phyloP scores from a whole-genome alignment of 35 echinoderm and acorn worm genomes.

The Holothuria glaberrima region DNA sequence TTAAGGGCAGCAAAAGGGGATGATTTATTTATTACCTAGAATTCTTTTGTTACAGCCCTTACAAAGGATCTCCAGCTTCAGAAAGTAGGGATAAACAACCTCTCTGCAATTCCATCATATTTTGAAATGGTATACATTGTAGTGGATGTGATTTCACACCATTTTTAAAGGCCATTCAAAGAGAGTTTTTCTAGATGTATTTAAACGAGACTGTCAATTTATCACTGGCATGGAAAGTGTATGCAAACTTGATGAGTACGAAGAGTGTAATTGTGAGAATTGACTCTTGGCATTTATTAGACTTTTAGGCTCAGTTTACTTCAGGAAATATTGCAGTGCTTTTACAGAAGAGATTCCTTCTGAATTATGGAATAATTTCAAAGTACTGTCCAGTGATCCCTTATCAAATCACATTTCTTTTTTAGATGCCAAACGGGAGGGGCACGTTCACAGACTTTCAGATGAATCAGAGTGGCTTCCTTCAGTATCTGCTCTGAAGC shows the following conservation, averaged over 20 bases:
- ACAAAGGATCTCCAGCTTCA: background rate
- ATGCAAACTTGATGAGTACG: conserved; percentile 12
- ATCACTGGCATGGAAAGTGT: conserved; percentile 13
- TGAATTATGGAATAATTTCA: conserved; percentile 35
- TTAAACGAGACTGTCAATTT: conserved; percentile 48
- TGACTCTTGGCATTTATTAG: conserved; percentile 57
- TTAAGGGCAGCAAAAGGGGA: conserved; percentile 43
- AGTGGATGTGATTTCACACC: conserved; percentile 62
- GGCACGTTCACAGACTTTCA: conserved; percentile 28
- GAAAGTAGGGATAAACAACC: background rate
- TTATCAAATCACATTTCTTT: conserved; percentile 46
- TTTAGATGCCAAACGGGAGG: conserved; percentile 46
- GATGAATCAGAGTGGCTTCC: conserved; percentile 52
- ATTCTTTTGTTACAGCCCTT: background rate
- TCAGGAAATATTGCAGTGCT: conserved; percentile 53
- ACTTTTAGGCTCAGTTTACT: conserved; percentile 55
- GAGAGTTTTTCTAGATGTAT: conserved; percentile 54
- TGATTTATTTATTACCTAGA: conserved; percentile 36
- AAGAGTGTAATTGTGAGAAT: background rate
- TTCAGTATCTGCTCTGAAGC: conserved; percentile 56
- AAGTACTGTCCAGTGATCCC: background rate
- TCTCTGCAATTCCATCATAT: background rate
- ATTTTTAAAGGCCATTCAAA: conserved; percentile 56
- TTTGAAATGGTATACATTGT: conserved; percentile 36
- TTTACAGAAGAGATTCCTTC: conserved; percentile 40